These are phyloP conservation scores for Agrenia bidenticulata DNA, from an alignment of 2,888 invertebrate species.

Conservation along the genomic window DNA sequence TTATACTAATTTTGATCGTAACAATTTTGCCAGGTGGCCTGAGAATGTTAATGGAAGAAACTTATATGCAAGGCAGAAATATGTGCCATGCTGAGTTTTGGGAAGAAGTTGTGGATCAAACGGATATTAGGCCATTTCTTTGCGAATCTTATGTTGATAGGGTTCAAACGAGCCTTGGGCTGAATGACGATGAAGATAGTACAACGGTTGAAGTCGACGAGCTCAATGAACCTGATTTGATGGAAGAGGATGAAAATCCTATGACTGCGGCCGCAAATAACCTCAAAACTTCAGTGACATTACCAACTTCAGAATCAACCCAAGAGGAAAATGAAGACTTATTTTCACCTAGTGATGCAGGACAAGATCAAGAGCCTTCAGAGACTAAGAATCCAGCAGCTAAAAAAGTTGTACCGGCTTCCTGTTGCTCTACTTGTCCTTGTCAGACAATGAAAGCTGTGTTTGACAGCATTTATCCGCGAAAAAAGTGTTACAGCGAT, in stretches of 20 bases:
- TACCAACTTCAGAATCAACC: constrained; percentile 4
- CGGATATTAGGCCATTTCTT: constrained; percentile 41
- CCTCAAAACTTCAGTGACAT: not conserved
- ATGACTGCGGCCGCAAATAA: no score
- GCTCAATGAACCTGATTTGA: constrained; percentile 26
- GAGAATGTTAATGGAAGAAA: constrained; percentile 47
- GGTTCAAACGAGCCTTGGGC: constrained; percentile 28
- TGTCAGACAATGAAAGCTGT: not conserved
- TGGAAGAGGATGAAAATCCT: constrained; percentile 26
- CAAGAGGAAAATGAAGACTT: not conserved
- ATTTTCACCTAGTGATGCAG: not conserved
- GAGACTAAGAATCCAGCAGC: not conserved
- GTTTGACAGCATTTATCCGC: not conserved
- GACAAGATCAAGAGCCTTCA: not conserved
- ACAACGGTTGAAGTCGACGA: not conserved
- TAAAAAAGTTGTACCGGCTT: not conserved
- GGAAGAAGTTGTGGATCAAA: constrained; percentile 42
- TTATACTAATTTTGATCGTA: not conserved
- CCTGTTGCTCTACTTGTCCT: not conserved
- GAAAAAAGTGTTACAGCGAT: not conserved
- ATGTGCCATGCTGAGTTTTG: constrained; percentile 48
- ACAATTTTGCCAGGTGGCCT: constrained; percentile 36
- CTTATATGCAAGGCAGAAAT: constrained; percentile 42
- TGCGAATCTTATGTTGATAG: constrained; percentile 49
- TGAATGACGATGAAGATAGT: constrained; percentile 32